A percentile compares a stretch with the other conserved stretches of the same genome.
These are phyloP conservation scores for Zoanthus solanderi DNA, from an alignment of 92 coral and sea anemone genomes.

Conservation along the genomic window DNA sequence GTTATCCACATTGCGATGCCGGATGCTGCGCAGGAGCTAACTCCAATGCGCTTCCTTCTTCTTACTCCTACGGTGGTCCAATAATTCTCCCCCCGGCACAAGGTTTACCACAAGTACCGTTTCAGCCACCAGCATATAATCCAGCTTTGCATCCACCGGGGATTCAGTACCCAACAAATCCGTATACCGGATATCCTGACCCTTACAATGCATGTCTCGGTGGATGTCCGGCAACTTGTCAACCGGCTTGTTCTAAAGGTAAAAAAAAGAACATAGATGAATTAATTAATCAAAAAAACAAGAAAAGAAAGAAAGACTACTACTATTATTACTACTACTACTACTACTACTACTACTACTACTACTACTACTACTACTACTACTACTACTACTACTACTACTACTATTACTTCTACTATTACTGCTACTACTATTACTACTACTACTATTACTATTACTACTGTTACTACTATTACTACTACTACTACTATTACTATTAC, in stretches of 20 bases:
- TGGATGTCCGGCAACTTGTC: conserved; percentile 76
- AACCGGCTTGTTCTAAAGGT: conserved; percentile 80
- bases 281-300: too few species aligned
- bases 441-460: too few species aligned
- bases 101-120: conserved; percentile 28
- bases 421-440: too few species aligned
- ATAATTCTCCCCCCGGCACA: conserved; percentile 47
- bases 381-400: too few species aligned
- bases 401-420: too few species aligned
- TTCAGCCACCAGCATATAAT: conserved; percentile 21
- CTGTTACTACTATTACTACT: too few species aligned
- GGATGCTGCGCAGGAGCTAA: conserved; percentile 81
- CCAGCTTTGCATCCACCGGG: conserved; percentile 35
- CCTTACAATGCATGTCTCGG: conserved; percentile 60
- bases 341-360: too few species aligned
- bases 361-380: too few species aligned
- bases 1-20: conserved; percentile 89
- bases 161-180: conserved; percentile 23
- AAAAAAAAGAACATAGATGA: background rate
- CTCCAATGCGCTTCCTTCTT: conserved; percentile 53
- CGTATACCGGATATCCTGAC: conserved; percentile 40
- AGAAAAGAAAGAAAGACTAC: too few species aligned
- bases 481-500: too few species aligned
- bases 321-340: too few species aligned
- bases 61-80: conserved; percentile 38